phyloP scores from a whole-genome alignment of 2,888 invertebrate genomes.

The Acronicta psi region DNA sequence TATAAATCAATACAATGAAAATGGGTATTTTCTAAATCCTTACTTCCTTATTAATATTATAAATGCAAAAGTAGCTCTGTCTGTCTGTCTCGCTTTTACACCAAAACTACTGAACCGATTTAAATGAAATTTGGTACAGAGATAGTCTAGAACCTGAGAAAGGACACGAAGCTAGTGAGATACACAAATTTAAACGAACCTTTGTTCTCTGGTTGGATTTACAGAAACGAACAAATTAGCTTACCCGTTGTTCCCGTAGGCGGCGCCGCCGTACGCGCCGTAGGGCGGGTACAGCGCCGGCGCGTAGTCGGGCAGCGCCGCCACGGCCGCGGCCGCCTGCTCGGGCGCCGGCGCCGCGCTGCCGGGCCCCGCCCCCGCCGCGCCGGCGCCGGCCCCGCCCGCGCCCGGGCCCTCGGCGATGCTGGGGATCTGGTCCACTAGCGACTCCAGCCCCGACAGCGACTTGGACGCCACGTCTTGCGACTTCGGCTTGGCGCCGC shows the following conservation, averaged over 20 bases:
- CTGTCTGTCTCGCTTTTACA: too few relatives aligned
- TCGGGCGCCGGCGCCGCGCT: slow-evolving; percentile 44
- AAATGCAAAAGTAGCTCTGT: too few relatives aligned
- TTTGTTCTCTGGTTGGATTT: too few relatives aligned
- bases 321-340: slow-evolving; percentile 56
- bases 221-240: slow-evolving; percentile 16
- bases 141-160: too few relatives aligned
- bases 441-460: slow-evolving; percentile 95
- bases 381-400: slow-evolving; percentile 46
- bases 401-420: slow-evolving; percentile 92
- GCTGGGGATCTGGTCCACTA: slow-evolving; percentile 97
- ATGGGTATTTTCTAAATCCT: too few relatives aligned
- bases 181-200: too few relatives aligned
- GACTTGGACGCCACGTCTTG: slow-evolving; percentile 96
- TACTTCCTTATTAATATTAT: too few relatives aligned
- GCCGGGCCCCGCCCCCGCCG: slow-evolving; percentile 9
- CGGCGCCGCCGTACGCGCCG: slow-evolving; percentile 73
- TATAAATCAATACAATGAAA: too few relatives aligned
- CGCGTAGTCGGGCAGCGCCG: slow-evolving; percentile 71
- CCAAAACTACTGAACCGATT: too few relatives aligned
- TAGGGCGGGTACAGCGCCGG: slow-evolving; percentile 78
- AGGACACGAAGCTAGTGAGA: too few relatives aligned
- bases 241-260: slow-evolving; percentile 80
- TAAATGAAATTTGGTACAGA: too few relatives aligned
- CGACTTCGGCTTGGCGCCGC: slow-evolving; percentile 79